Evolutionary conservation across 2,888 invertebrate genomes (phyloP), one percentile per base, ranked within the genome.

Genomic region (Drosophila kambysellisi): DNA sequence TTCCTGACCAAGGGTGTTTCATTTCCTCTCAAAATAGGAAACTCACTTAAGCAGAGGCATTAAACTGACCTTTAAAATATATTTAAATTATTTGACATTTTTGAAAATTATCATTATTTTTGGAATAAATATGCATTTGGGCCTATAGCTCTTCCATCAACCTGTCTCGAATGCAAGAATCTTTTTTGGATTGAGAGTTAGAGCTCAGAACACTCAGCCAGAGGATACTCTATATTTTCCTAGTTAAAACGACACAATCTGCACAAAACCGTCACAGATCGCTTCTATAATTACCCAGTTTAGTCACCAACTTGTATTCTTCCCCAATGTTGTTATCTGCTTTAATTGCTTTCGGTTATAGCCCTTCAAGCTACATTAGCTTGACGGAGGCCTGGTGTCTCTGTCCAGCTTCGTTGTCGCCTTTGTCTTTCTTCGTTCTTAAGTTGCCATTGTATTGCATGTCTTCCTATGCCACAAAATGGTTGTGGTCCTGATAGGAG

Each of bases 1-100:
- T 66, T 78, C 57, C 20, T 32, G 41, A 43, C 57, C 41, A 20
- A 43, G 25, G 25, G 25, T 11, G 20, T 20, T 43, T 20, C 5
- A 43, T 20, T 43, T 43, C 2, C 20, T 20, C 20, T 11, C 1
- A 43, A 20, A 20, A 43, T 43, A 6, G 43, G 20, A 20, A 43
- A 20, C 20, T 43, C 11, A 43, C 11, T 20, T 20, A 43, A 43
- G 43, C 11, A 11, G 3, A 25, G 8, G 8, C 4, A 46, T 46
- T 15, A 4, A 25, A 25, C 15, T 4, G 4, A 4, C 7, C 15
- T 15, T 25, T 25, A 4, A 7, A 15, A 8, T 25, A 25, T 4
- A 15, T 43, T 7, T 43, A 0, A 12, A 12, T 20, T 3, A 3
- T n/a, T 39, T 8, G 3, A 17, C 4, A 11, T 20, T 20, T 0